Evolutionary conservation across 2,888 invertebrate genomes (phyloP), one percentile per base, ranked within the genome.

Genomic region (Panzeria rudis): DNA sequence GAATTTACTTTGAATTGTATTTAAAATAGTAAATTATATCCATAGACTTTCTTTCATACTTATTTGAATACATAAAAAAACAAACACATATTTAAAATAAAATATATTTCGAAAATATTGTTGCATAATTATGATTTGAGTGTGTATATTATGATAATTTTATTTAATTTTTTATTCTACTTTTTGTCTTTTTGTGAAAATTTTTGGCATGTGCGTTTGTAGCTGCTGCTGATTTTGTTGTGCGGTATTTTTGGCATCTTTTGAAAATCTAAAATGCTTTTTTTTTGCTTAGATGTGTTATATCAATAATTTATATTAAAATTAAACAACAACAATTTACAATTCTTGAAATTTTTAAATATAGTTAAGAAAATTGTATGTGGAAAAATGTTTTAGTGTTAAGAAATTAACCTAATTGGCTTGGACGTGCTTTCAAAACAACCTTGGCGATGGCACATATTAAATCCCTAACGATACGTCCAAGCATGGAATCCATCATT

Each of bases 101-200:
- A 44, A 50, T 13, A 15, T 15, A 59, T 72, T 72, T 52, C 29
- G 20, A 71, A 72, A 72, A 71, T 64, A 61, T 61, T 73, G 61
- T 86, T 86, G 85, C 80, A 85, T 86, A 80, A 85, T 85, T 85
- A 75, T 66, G 35, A 75, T 84, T 86, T 86, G 38, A 82, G 72
- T 68, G 54, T 82, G 29, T 75, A 29, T 29, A 29, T 29, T 29
- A 44, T 52, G 17, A 54, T 47, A 54, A 68, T 52, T 59, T 44
- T 13, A 11, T 38, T 38, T 38, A 38, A 47, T 71, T 64, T 61
- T 56, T 50, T 41, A 20, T 54, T 69, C 72, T 44, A 17, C 29
- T 25, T 52, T 20, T 62, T 17, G 15, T 50, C 25, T 77, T 38
- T 68, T 61, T 61, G 56, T 61, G 15, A 77, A 68, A 23, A 25